Evolutionary conservation across 2,888 invertebrate genomes (phyloP).

Genomic region (Magallana nippona): DNA sequence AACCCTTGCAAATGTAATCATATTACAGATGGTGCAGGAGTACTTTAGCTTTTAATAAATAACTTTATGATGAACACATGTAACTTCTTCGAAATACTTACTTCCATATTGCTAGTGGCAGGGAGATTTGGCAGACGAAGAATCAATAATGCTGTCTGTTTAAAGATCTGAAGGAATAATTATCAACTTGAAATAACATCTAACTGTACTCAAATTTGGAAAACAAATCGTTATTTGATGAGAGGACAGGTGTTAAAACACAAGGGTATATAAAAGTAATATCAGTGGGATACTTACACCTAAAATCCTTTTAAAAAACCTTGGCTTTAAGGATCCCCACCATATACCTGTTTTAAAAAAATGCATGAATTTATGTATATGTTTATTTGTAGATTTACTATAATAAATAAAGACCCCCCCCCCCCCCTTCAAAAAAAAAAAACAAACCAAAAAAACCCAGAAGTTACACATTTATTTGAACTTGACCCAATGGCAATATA

Average conservation of each 20-base stretch:
- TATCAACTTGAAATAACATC: neutral
- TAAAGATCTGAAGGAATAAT: conserved; percentile 70
- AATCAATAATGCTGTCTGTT: conserved; percentile 72
- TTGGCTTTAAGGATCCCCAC: conserved; percentile 72
- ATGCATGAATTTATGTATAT: neutral
- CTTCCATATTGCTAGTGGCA: conserved; percentile 63
- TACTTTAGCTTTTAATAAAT: no score
- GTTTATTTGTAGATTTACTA: no score
- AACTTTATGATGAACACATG: no score
- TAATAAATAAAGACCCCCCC: no score
- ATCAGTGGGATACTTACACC: conserved; percentile 65
- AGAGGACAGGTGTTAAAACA: neutral
- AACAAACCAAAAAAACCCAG: no score
- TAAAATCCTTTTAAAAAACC: conserved; percentile 72
- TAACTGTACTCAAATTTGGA: neutral
- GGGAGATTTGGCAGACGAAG: conserved; percentile 61
- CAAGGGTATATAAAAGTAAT: neutral
- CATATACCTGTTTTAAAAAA: conserved; percentile 69
- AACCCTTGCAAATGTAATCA: no score
- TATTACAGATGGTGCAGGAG: no score
- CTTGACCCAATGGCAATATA: no score
- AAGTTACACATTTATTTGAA: no score
- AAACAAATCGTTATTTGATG: neutral
- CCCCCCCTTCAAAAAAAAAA: no score
- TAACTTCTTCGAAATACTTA: conserved; percentile 43